Evolutionary conservation across 2,888 invertebrate species (phyloP).

Genomic region (Papilio protenor): DNA sequence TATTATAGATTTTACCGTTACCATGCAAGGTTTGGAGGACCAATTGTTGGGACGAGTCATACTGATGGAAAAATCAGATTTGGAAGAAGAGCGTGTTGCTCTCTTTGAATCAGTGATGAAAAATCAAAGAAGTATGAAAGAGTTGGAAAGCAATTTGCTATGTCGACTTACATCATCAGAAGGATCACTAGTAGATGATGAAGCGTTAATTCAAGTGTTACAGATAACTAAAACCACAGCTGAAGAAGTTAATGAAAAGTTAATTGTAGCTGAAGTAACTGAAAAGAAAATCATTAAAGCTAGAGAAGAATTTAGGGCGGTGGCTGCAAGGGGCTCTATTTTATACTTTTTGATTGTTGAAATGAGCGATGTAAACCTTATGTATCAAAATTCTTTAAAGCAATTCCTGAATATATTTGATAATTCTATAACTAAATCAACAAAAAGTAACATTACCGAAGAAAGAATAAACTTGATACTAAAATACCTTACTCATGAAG

Average conservation of each 20-base stretch:
- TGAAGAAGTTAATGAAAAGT: conserved; percentile 97
- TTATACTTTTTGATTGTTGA: conserved; percentile 98
- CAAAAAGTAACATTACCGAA: conserved; percentile 91
- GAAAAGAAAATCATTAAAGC: conserved; percentile 97
- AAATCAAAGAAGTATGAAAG: conserved; percentile 98
- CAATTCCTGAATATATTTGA: conserved; percentile 98
- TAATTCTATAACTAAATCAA: conserved; percentile 95
- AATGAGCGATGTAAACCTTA: conserved; percentile 97
- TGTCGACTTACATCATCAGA: conserved; percentile 96
- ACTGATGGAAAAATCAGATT: conserved; percentile 97
- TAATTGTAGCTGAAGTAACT: conserved; percentile 95
- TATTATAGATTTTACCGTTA: conserved; percentile 98
- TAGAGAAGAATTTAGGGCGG: conserved; percentile 97
- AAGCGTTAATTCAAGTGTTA: conserved; percentile 95
- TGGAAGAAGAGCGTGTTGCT: conserved; percentile 96
- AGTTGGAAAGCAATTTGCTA: conserved; percentile 95
- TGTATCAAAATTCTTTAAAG: conserved; percentile 98
- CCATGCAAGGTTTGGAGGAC: conserved; percentile 98
- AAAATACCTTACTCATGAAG: conserved; percentile 94
- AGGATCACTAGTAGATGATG: conserved; percentile 97
- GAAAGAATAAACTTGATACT: conserved; percentile 96
- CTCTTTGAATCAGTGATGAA: conserved; percentile 98
- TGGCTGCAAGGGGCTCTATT: conserved; percentile 97
- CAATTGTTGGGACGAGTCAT: conserved; percentile 97
- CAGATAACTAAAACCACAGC: conserved; percentile 95